Percentiles rank a stretch among this genome's conserved stretches.
Evolutionary conservation across 2,797 vertebrate species (phyloP).

Genomic region (Propithecus perrieri): DNA sequence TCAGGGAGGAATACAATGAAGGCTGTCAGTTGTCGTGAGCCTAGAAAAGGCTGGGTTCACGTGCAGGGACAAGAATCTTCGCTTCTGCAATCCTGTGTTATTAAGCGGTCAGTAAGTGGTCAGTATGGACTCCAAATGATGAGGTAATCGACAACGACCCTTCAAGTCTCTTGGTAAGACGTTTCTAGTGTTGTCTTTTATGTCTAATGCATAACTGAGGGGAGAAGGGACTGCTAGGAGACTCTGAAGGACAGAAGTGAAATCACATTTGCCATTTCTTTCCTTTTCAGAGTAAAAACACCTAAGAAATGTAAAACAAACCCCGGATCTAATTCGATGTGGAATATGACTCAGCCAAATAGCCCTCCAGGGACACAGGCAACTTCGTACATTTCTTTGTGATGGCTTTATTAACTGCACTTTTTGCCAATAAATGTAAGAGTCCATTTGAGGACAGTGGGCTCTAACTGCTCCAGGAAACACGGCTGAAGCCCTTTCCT

Average conservation of each 20-base stretch:
- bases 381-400: background rate
- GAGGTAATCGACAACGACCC: background rate
- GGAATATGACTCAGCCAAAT: background rate
- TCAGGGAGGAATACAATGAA: background rate
- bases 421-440: conserved; percentile 15
- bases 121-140: background rate
- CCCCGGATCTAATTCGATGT: background rate
- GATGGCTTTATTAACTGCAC: conserved; percentile 9
- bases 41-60: background rate
- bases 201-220: background rate
- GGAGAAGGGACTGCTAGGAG: background rate
- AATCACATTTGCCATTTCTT: background rate
- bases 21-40: background rate
- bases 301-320: background rate
- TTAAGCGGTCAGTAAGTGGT: background rate
- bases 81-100: background rate
- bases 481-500: background rate
- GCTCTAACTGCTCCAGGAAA: background rate
- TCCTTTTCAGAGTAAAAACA: background rate
- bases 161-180: background rate
- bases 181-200: background rate
- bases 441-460: background rate
- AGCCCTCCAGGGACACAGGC: background rate
- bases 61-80: background rate
- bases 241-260: background rate